Percentiles rank a stretch among this genome's conserved stretches.
These are phyloP conservation scores for Sarcophaga carnaria DNA, from an alignment of 2,888 invertebrate species.

Conservation along the genomic window DNA sequence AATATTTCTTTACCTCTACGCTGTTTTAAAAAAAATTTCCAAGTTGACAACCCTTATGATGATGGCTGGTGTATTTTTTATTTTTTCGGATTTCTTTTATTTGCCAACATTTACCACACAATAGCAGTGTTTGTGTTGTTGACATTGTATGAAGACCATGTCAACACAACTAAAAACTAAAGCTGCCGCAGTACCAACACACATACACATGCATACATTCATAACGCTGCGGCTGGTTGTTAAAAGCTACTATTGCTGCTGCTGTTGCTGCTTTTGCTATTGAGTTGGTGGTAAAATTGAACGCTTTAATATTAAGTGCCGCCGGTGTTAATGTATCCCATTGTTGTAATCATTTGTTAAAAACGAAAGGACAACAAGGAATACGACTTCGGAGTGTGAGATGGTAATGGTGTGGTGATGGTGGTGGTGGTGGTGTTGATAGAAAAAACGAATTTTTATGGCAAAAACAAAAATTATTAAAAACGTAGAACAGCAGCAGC, in stretches of 20 bases:
- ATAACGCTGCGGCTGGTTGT: constrained; percentile 10
- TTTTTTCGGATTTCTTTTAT: constrained; percentile 47
- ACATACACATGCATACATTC: not conserved
- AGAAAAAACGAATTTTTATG: constrained; percentile 25
- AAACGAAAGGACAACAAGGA: constrained; percentile 26
- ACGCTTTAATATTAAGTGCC: constrained; percentile 62
- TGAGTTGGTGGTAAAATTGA: constrained; percentile 54
- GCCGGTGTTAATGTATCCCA: constrained; percentile 59
- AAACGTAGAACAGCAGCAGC: constrained; percentile 36
- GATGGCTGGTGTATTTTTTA: constrained; percentile 40
- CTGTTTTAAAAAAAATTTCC: not conserved
- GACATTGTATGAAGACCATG: constrained; percentile 63
- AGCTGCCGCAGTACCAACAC: constrained; percentile 49
- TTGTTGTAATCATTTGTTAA: constrained; percentile 59
- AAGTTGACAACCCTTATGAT: not conserved
- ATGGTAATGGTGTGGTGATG: too few species aligned
- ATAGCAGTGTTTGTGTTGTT: constrained; percentile 72
- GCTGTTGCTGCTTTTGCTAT: constrained; percentile 13
- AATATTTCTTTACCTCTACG: too few species aligned
- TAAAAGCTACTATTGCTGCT: constrained; percentile 19
- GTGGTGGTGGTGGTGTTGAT: not conserved
- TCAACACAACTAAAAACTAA: constrained; percentile 55
- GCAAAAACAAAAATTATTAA: constrained; percentile 44
- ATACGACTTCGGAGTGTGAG: constrained; percentile 1
- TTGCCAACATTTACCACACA: constrained; percentile 45